These are phyloP conservation scores for Guaruba guarouba DNA, from an alignment of 2,113 vertebrate species.

Conservation along the genomic window DNA sequence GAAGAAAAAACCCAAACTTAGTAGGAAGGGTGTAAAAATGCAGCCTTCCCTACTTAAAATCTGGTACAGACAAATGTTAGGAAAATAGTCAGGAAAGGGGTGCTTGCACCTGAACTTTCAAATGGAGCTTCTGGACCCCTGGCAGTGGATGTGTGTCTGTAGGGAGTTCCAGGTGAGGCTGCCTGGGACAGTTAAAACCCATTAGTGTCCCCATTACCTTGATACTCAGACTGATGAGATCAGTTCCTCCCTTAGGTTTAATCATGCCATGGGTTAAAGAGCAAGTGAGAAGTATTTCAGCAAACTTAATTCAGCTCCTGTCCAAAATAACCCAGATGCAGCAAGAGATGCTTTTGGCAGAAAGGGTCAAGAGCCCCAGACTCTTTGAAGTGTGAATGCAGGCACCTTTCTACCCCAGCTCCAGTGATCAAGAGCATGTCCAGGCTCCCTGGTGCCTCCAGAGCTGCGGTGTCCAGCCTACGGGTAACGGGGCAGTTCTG, in stretches of 20 bases:
- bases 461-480: not conserved
- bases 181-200: not conserved
- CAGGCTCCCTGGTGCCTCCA: not conserved
- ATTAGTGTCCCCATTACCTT: not conserved
- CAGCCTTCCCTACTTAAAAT: not conserved
- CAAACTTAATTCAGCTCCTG: not conserved
- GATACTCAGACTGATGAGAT: accelerated
- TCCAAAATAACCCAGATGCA: not conserved
- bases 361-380: not conserved
- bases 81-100: accelerated
- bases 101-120: not conserved
- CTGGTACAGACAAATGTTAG: not conserved
- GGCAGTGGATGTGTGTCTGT: accelerated
- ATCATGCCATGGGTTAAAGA: not conserved
- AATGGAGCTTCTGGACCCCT: not conserved
- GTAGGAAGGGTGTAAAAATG: not conserved
- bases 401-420: not conserved
- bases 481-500: not conserved
- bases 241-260: not conserved
- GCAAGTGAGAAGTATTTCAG: not conserved
- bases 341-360: not conserved
- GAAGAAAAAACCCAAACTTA: accelerated
- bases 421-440: not conserved
- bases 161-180: not conserved
- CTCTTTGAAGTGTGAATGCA: not conserved